A percentile compares a stretch with the other conserved stretches of the same genome.
phyloP scores from a whole-genome alignment of 37 sponge, comb jelly and placozoan species.

The Ephydatia muelleri region DNA sequence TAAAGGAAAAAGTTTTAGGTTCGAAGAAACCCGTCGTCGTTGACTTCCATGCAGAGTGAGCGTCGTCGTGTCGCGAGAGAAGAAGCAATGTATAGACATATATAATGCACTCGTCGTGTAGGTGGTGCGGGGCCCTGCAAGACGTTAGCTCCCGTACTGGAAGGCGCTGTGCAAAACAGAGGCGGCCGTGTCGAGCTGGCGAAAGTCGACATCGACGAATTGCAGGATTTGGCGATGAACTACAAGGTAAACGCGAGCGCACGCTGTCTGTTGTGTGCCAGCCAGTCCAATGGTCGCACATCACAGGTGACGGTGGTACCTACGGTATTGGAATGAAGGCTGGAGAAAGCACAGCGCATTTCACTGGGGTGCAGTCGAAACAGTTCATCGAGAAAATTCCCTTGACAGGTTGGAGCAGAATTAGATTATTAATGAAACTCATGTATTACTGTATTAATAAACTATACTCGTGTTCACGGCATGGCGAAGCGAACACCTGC shows the following conservation, averaged over 20 bases:
- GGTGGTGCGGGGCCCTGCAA: conserved; percentile 64
- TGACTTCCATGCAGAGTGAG: conserved; percentile 62
- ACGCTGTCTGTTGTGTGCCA: not conserved
- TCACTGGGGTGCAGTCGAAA: conserved; percentile 30
- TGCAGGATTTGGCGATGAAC: conserved; percentile 37
- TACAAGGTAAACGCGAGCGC: conserved; percentile 27
- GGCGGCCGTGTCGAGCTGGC: conserved; percentile 41
- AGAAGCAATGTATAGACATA: not conserved
- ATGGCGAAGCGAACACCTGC: too few species aligned
- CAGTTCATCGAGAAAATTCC: conserved; percentile 30
- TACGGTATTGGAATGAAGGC: conserved; percentile 21
- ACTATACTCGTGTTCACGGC: too few species aligned
- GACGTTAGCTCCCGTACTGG: conserved; percentile 26
- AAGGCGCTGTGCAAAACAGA: conserved; percentile 5
- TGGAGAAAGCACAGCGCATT: conserved; percentile 16
- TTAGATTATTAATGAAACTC: too few species aligned
- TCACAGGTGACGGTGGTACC: conserved; percentile 36
- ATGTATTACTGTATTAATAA: too few species aligned
- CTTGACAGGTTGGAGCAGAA: not conserved
- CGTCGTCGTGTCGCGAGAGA: not conserved
- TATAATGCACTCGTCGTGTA: not conserved
- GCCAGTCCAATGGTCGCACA: not conserved
- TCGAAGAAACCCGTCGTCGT: conserved; percentile 50
- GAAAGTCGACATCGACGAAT: conserved; percentile 52
- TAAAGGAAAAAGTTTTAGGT: conserved; percentile 20